These are phyloP conservation scores for Holacanthella duospinosa DNA, from an alignment of 2,888 invertebrate genomes.

Conservation along the genomic window DNA sequence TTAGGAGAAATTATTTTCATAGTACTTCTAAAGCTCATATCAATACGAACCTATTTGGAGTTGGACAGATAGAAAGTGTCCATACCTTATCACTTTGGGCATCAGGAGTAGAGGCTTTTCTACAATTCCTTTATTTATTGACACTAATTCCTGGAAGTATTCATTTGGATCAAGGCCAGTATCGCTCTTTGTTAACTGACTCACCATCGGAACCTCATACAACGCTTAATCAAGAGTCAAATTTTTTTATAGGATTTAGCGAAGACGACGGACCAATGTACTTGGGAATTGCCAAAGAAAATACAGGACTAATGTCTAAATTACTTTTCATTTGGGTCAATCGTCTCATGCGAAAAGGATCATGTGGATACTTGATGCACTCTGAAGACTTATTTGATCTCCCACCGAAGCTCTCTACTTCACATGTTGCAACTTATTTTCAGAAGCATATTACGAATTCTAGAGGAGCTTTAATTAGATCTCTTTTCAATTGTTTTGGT, in stretches of 20 bases:
- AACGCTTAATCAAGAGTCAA: conserved; percentile 28
- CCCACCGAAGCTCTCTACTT: conserved; percentile 55
- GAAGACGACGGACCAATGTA: conserved; percentile 54
- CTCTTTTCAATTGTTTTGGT: conserved; percentile 66
- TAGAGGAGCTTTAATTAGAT: conserved; percentile 47
- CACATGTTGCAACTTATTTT: conserved; percentile 52
- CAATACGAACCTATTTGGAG: neutral
- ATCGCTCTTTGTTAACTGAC: conserved; percentile 19
- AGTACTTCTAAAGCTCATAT: conserved; percentile 14
- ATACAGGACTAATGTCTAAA: conserved; percentile 52
- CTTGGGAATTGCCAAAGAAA: conserved; percentile 73
- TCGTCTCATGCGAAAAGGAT: conserved; percentile 70
- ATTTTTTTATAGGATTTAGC: conserved; percentile 54
- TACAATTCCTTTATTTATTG: conserved; percentile 58
- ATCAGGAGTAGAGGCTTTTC: conserved; percentile 37
- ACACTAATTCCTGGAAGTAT: conserved; percentile 56
- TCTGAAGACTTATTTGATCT: conserved; percentile 75
- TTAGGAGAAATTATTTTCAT: conserved; percentile 49
- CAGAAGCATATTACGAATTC: conserved; percentile 16
- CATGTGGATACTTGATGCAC: conserved; percentile 56
- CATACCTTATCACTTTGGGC: conserved; percentile 18
- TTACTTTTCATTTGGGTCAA: conserved; percentile 81
- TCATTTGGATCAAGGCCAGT: conserved; percentile 31
- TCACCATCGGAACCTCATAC: conserved; percentile 26
- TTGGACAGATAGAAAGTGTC: neutral